Evolutionary conservation across 2,113 vertebrate species (phyloP).

Genomic region (Mormyrus iriodes): DNA sequence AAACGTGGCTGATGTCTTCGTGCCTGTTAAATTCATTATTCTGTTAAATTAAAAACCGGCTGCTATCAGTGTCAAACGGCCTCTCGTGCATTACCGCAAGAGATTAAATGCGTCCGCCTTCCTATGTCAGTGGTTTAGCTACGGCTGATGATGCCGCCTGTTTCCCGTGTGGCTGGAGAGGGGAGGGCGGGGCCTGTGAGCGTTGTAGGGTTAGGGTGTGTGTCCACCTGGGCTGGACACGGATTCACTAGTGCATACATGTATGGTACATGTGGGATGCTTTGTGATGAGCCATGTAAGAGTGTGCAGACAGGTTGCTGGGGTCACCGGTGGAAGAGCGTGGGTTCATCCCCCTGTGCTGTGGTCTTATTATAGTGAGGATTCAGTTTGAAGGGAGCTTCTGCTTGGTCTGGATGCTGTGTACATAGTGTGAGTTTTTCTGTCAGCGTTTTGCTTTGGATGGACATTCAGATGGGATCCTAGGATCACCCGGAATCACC

Average conservation of each 20-base stretch:
- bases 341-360: not conserved
- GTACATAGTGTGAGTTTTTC: not conserved
- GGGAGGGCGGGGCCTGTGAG: not conserved
- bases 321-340: not conserved
- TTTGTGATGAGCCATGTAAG: not conserved
- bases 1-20: not conserved
- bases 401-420: not conserved
- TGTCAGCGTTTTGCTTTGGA: not conserved
- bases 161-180: not conserved
- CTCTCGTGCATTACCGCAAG: conserved; percentile 36
- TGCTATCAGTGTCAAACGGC: conserved; percentile 35
- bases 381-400: not conserved
- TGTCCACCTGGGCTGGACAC: not conserved
- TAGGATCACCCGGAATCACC: not conserved
- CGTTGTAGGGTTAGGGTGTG: not conserved
- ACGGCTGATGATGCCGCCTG: not conserved
- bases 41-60: conserved; percentile 42
- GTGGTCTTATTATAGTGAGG: not conserved
- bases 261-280: not conserved
- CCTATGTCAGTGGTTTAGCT: conserved; percentile 31
- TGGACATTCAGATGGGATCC: not conserved
- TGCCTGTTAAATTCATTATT: conserved; percentile 40
- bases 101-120: conserved; percentile 41
- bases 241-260: not conserved
- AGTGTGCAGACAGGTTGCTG: not conserved